phyloP scores from a whole-genome alignment of 1,140 invertebrate species.

The Helicoverpa zea region DNA sequence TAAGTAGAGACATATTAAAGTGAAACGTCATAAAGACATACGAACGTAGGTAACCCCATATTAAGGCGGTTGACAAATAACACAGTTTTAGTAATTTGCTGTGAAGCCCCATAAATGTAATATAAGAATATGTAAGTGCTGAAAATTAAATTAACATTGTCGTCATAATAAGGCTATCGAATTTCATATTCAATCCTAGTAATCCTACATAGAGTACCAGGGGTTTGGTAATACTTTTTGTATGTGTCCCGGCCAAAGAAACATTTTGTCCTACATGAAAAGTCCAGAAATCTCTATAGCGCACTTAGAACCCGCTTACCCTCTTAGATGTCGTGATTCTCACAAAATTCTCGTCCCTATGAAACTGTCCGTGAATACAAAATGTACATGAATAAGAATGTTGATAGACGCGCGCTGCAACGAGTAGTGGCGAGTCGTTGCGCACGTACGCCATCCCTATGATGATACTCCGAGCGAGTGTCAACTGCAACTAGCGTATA shows the following conservation, averaged over 20 bases:
- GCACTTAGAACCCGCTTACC: constrained; percentile 19
- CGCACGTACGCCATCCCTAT: constrained; percentile 40
- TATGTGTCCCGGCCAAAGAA: background rate
- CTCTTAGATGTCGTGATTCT: constrained; percentile 16
- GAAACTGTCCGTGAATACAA: constrained; percentile 47
- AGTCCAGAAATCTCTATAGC: constrained; percentile 6
- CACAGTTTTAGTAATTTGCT: too few relatives aligned
- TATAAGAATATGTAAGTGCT: too few relatives aligned
- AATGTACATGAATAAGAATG: constrained; percentile 47
- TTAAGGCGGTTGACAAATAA: too few relatives aligned
- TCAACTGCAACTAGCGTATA: constrained; percentile 40
- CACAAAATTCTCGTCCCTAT: constrained; percentile 30
- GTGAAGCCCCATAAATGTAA: too few relatives aligned
- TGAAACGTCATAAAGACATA: too few relatives aligned
- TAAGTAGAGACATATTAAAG: too few relatives aligned
- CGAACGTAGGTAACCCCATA: too few relatives aligned
- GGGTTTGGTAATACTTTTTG: background rate
- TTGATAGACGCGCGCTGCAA: constrained; percentile 15
- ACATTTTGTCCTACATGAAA: background rate
- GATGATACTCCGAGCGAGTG: constrained; percentile 45
- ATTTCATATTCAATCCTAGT: too few relatives aligned
- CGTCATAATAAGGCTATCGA: too few relatives aligned
- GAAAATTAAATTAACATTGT: too few relatives aligned
- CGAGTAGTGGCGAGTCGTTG: constrained; percentile 27
- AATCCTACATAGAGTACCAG: too few relatives aligned